Evolutionary conservation across 2,888 invertebrate species (phyloP), one percentile per base, ranked within the genome.

Genomic region (Crocallis elinguaria): DNA sequence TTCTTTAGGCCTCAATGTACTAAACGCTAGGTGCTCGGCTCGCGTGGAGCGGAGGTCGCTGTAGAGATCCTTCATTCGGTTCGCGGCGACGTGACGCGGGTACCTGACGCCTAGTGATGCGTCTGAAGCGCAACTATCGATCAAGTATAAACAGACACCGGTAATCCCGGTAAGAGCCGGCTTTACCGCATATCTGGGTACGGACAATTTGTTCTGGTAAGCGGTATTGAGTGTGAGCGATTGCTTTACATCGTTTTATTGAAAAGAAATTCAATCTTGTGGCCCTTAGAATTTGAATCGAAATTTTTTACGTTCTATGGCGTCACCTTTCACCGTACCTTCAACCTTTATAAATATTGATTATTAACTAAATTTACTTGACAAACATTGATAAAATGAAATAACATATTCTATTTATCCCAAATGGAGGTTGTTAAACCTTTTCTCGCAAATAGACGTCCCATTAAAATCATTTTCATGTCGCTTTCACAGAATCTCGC

Each of bases 1-100:
- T 56, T 33, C 42, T 41, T 60, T 57, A 51, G 13, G 30, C 29
- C 62, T 41, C 29, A 45, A 14, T 50, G 49, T 46, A 52, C 30
- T 42, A 51, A 57, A 52, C 36, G 27, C 33, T 39, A 54, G 51
- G 45, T 35, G 46, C 46, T 62, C 48, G 23, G 25, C 30, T 51
- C 25, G 39, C 52, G 62, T 64, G 60, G 62, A 12, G 56, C 64
- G 62, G 67, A 69, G 75, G 74, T 77, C 73, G 69, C 52, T 69
- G 70, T 65, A 64, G 67, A 75, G 79, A 80, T 80, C 79, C 80
- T 78, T 79, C 81, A 79, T 73, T 73, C 72, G 71, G 70, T 66
- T 60, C 67, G 75, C 36, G 48, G 55, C 42, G 66, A 80, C 84
- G 83, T 84, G 84, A 75, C 71, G 58, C 56, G 82, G 77, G 76